phyloP scores from a whole-genome alignment of 1,140 invertebrate species.

The Conus ventricosus region DNA sequence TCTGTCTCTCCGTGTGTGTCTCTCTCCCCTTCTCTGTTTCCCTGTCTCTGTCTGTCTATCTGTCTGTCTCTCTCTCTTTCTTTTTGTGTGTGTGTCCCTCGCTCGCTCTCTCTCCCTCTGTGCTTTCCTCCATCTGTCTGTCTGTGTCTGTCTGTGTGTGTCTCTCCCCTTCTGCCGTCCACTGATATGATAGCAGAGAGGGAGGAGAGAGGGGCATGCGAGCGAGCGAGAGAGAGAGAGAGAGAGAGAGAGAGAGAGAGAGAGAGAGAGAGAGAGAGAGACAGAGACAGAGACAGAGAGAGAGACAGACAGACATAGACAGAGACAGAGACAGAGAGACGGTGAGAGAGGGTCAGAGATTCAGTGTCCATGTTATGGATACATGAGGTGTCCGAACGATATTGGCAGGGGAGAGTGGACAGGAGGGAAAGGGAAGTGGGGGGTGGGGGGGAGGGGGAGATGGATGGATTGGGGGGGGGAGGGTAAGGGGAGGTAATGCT shows the following conservation, averaged over 20 bases:
- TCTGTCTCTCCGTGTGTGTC: not conserved
- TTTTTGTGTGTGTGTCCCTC: not conserved
- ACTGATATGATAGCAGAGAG: not conserved
- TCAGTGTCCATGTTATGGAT: too few relatives aligned
- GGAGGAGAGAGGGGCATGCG: not conserved
- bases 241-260: slow-evolving; percentile 12
- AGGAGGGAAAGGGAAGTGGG: too few relatives aligned
- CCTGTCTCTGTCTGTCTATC: too few relatives aligned
- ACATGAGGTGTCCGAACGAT: too few relatives aligned
- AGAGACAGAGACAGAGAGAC: not conserved
- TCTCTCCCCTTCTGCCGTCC: not conserved
- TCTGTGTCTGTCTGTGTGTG: not conserved
- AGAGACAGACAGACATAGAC: not conserved
- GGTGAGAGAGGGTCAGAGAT: not conserved
- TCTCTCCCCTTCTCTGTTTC: too few relatives aligned
- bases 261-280: slow-evolving; percentile 14
- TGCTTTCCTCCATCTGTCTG: not conserved
- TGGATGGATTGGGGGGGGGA: too few relatives aligned
- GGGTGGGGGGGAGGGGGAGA: too few relatives aligned
- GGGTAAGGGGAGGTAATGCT: too few relatives aligned
- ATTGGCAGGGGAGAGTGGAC: too few relatives aligned
- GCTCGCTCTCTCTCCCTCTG: not conserved
- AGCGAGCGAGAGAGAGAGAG: not conserved
- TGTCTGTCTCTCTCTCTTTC: not conserved
- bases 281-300: slow-evolving; percentile 22